Evolutionary conservation across 1,140 invertebrate genomes (phyloP), one percentile per base, ranked within the genome.

Genomic region (Belonocnema kinseyi): DNA sequence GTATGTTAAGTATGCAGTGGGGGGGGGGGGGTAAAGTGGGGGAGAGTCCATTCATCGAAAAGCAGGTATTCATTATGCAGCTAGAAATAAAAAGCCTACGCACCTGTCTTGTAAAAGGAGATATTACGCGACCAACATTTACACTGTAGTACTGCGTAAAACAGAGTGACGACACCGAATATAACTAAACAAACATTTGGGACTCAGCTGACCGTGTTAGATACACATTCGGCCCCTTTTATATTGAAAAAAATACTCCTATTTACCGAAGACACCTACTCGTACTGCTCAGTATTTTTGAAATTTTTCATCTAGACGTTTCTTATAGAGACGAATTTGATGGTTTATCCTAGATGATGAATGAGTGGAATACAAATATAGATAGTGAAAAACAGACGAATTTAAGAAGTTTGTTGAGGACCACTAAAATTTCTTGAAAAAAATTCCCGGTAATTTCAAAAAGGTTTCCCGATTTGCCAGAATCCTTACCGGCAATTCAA

Each of bases 21-120:
- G 53, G 66, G 54, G 33, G 19, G 33, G 40, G 58, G 26, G 26
- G 26, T 2, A 5, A 33, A 33, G 26, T 33, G 12, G 50, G 50
- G 21, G 6, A 74, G 46, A 73, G 73, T 76, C 81, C 75, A 83
- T 83, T 83, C 80, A 82, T 83, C 54, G 70, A 70, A 80, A 80
- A 77, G 79, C 54, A 54, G 75, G 70, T 33, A 50, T 73, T 78
- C 53, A 50, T 82, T 77, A 80, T 75, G 73, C 81, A 78, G 79
- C 51, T 46, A 54, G 78, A 77, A 80, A 82, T 82, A 73, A 46
- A 8, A 85, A 82, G 50, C 85, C 85, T 79, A 85, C 85, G 80
- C 85, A 76, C 26, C 52, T 79, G 21, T 50, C 12, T 78, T 81
- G 66, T 86, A 86, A 86, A 86, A 85, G 85, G 85, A 84, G 79